These are phyloP conservation scores for Rhynchotus rufescens DNA, from an alignment of 2,797 vertebrate species.

Conservation along the genomic window DNA sequence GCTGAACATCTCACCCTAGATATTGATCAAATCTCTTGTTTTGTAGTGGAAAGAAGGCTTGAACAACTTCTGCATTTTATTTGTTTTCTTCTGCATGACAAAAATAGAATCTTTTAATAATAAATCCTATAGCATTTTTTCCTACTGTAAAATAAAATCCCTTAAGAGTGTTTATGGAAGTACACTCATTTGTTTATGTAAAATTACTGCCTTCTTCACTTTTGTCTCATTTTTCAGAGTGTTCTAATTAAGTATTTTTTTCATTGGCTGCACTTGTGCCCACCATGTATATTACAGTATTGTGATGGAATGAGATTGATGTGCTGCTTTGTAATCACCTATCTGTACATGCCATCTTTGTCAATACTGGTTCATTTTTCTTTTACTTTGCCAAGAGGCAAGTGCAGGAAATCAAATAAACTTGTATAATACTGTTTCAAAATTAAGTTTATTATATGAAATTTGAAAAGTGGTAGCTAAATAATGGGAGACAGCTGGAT, in stretches of 20 bases:
- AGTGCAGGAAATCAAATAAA: constrained; percentile 67
- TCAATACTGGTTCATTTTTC: constrained; percentile 47
- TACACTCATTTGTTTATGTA: constrained; percentile 29
- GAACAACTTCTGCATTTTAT: background rate
- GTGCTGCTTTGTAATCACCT: constrained; percentile 49
- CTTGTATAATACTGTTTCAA: constrained; percentile 45
- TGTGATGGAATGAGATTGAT: constrained; percentile 62
- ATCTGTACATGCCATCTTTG: constrained; percentile 1
- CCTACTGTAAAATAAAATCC: background rate
- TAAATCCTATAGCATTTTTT: background rate
- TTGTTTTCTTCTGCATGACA: background rate
- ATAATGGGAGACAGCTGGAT: constrained; percentile 23
- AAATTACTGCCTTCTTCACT: constrained; percentile 34
- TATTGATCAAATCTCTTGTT: background rate
- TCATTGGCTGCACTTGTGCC: constrained; percentile 32
- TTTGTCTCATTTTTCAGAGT: constrained; percentile 39
- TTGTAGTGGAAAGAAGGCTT: background rate
- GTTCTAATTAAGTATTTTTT: constrained; percentile 48
- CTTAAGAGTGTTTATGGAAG: background rate
- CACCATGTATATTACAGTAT: background rate
- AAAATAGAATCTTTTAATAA: background rate
- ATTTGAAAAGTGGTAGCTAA: constrained; percentile 31
- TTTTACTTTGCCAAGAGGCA: constrained; percentile 51
- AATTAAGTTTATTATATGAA: constrained; percentile 49
- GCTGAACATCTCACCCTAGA: background rate